phyloP scores from a whole-genome alignment of 2,113 vertebrate genomes.

The Gymnogyps californianus region DNA sequence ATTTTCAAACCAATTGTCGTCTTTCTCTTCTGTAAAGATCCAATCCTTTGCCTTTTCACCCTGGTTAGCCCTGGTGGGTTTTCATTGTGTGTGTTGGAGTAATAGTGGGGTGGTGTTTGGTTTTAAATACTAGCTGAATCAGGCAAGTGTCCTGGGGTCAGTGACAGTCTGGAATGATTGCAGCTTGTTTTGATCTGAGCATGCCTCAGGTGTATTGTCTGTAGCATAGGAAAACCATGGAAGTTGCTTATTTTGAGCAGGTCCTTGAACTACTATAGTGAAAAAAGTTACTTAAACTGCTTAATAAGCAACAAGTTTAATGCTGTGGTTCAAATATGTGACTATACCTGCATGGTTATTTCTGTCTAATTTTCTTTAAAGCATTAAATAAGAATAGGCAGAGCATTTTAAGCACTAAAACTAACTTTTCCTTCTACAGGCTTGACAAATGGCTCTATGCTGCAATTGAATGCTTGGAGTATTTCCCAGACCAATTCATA shows the following conservation, averaged over 20 bases:
- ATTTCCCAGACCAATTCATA: slow-evolving; percentile 84
- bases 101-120: background rate
- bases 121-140: background rate
- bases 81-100: background rate
- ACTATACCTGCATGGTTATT: background rate
- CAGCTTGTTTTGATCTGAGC: background rate
- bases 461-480: slow-evolving; percentile 84
- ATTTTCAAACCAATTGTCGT: background rate
- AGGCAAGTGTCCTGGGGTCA: background rate
- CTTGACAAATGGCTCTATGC: slow-evolving; percentile 81
- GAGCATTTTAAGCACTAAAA: background rate
- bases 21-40: background rate
- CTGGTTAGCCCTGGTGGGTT: background rate
- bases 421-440: slow-evolving; percentile 56
- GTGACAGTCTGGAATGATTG: background rate
- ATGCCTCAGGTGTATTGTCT: background rate
- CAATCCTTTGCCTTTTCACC: background rate
- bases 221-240: background rate
- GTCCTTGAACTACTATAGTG: background rate
- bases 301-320: background rate
- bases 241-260: background rate
- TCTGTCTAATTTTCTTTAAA: background rate
- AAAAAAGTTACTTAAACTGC: background rate
- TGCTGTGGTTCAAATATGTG: background rate
- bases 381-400: background rate